Evolutionary conservation across 2,113 vertebrate genomes (phyloP).

Genomic region (Erythrocercus mccallii): DNA sequence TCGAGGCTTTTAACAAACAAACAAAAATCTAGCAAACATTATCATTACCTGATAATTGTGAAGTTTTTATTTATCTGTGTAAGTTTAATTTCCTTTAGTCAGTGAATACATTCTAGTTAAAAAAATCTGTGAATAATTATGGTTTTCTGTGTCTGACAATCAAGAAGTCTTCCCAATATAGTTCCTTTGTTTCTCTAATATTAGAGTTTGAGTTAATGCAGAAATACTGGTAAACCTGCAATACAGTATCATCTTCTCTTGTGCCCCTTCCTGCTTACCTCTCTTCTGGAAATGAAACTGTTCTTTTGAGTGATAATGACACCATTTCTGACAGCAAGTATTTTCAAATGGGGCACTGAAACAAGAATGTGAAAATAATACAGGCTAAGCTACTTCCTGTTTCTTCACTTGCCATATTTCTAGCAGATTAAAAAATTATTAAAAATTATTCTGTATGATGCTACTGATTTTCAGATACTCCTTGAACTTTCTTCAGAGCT

Average conservation of each 20-base stretch:
- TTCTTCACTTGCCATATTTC: neutral
- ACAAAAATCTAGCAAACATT: neutral
- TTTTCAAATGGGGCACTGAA: neutral
- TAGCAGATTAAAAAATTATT: neutral
- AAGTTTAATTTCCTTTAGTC: neutral
- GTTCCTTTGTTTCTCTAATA: neutral
- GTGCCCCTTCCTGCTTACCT: neutral
- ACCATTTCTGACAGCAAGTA: neutral
- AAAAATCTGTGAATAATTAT: neutral
- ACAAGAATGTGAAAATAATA: neutral
- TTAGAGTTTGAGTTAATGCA: neutral
- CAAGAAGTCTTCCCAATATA: neutral
- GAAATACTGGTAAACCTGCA: neutral
- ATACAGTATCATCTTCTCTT: neutral
- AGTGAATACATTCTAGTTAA: neutral
- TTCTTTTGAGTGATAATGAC: neutral
- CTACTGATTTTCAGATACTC: conserved; percentile 19
- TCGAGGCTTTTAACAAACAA: neutral
- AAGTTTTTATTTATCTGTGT: neutral
- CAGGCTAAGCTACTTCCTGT: neutral
- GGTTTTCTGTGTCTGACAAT: neutral
- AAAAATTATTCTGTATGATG: neutral
- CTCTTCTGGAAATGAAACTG: neutral
- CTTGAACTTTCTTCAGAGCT: conserved; percentile 21
- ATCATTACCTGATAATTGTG: neutral